Conservation (phyloP, 2,888 invertebrate genomes). For the Rapana venosa region DNA sequence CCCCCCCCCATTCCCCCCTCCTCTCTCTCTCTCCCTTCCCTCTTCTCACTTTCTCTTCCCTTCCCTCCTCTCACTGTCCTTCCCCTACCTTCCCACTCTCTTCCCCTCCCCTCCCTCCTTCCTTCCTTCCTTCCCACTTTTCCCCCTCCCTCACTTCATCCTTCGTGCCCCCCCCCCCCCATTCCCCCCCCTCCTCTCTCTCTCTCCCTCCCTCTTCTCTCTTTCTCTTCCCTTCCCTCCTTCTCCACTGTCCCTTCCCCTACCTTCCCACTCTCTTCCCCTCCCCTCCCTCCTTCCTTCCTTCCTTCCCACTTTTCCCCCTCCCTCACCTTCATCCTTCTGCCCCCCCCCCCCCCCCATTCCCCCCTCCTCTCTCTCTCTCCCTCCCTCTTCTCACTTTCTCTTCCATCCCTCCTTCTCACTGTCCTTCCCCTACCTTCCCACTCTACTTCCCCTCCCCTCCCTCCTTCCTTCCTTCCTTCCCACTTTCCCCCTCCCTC, state of each 20-base stretch:
- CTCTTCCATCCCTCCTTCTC: not conserved
- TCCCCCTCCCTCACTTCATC: not conserved
- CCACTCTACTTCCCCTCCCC: not conserved
- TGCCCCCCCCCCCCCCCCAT: not conserved
- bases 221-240: not conserved
- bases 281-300: not conserved
- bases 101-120: not conserved
- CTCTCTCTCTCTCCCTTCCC: not conserved
- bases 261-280: not conserved
- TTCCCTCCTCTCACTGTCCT: not conserved
- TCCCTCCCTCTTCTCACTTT: not conserved
- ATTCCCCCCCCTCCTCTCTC: not conserved
- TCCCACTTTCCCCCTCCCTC: not conserved
- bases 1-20: too few relatives aligned
- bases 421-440: not conserved
- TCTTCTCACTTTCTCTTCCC: not conserved
- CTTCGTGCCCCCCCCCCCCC: not conserved
- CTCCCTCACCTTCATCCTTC: not conserved
- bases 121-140: not conserved
- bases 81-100: not conserved
- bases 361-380: not conserved
- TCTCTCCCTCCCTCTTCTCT: not conserved
- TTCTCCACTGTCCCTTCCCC: not conserved
- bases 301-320: not conserved
- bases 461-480: not conserved